phyloP scores from a whole-genome alignment of 2,797 vertebrate genomes.

The Leucoraja ocellata region DNA sequence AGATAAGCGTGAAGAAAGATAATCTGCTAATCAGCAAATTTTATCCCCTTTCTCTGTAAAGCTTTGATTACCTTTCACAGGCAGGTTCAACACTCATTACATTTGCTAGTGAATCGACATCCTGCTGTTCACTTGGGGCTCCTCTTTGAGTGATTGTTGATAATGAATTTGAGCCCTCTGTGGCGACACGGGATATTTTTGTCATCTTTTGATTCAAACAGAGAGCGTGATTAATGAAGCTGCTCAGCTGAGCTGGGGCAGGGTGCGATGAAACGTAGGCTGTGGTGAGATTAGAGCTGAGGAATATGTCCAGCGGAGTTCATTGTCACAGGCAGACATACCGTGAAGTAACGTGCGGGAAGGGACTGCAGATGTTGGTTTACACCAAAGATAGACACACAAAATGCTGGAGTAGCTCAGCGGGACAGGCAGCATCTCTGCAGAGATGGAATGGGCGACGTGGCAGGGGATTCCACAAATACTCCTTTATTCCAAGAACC shows the following conservation, averaged over 20 bases:
- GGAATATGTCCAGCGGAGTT: too few species aligned
- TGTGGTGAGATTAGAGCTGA: neutral
- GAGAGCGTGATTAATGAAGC: neutral
- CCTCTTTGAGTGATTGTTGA: neutral
- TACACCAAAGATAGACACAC: too few species aligned
- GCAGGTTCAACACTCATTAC: constrained; percentile 24
- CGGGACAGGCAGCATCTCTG: too few species aligned
- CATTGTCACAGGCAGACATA: too few species aligned
- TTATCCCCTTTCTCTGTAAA: neutral
- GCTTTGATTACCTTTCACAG: constrained; percentile 22
- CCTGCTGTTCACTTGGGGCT: neutral
- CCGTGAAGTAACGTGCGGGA: too few species aligned
- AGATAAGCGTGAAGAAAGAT: neutral
- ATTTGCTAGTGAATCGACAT: neutral
- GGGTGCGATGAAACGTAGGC: neutral
- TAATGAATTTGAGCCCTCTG: constrained; percentile 24
- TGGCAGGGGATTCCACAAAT: too few species aligned
- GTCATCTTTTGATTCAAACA: constrained; percentile 26
- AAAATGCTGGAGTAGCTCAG: too few species aligned
- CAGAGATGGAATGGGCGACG: too few species aligned
- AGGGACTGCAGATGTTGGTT: too few species aligned
- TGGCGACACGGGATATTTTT: neutral
- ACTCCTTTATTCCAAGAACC: too few species aligned
- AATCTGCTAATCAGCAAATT: neutral
- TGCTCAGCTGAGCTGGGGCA: neutral